A percentile compares a stretch with the other conserved stretches of the same genome.
Evolutionary conservation across 2,888 invertebrate genomes (phyloP).

Genomic region (Synanthedon tipuliformis): DNA sequence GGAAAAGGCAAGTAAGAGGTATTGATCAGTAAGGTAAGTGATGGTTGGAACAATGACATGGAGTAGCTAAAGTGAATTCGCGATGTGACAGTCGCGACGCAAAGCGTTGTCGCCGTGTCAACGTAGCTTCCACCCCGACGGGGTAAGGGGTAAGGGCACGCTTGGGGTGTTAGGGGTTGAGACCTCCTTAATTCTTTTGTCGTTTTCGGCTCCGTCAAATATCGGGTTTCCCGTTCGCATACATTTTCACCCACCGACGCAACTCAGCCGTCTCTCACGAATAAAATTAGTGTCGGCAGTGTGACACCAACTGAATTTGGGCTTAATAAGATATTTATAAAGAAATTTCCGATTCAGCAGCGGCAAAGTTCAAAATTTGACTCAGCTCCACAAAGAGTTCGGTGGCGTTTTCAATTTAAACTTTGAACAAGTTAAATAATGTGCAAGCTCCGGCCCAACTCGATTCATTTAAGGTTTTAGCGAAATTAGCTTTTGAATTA

Average conservation of each 20-base stretch:
- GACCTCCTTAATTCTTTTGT: conserved; percentile 61
- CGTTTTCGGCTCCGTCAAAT: conserved; percentile 67
- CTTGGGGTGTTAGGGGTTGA: conserved; percentile 13
- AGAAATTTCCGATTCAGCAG: conserved; percentile 68
- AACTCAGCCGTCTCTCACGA: conserved; percentile 53
- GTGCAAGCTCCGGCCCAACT: conserved; percentile 61
- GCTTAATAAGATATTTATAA: conserved; percentile 70
- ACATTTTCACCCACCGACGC: conserved; percentile 46
- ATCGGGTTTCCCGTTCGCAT: conserved; percentile 65
- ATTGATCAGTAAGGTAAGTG: conserved; percentile 6
- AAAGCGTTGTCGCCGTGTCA: neutral
- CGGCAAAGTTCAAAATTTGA: conserved; percentile 69
- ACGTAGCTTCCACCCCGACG: conserved; percentile 5
- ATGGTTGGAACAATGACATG: conserved; percentile 50
- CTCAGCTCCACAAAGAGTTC: conserved; percentile 64
- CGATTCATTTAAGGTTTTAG: conserved; percentile 69
- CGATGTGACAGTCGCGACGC: conserved; percentile 5
- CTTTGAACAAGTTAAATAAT: conserved; percentile 68
- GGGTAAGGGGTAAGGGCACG: conserved; percentile 5
- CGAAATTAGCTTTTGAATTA: conserved; percentile 67
- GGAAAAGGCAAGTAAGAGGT: no score
- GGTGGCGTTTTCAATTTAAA: conserved; percentile 69
- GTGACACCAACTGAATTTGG: conserved; percentile 70
- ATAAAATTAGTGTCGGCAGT: conserved; percentile 70
- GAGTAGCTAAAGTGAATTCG: conserved; percentile 37